Evolutionary conservation across 1,140 invertebrate species (phyloP).

Genomic region (Matsumurasca onukii): DNA sequence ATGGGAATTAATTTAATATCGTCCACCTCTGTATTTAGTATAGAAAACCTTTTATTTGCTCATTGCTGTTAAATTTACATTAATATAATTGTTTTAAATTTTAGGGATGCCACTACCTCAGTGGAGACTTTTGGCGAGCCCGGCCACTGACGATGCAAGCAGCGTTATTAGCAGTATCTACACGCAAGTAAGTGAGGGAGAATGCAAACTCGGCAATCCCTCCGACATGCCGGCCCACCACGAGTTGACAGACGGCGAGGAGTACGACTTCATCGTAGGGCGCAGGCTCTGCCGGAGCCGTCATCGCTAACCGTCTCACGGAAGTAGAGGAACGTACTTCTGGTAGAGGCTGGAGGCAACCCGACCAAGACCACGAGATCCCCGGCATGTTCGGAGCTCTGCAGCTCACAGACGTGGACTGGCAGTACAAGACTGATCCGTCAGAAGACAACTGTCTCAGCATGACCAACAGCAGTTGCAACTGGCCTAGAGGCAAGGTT

Average conservation of each 20-base stretch:
- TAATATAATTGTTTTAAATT: too few species aligned
- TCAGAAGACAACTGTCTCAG: conserved; percentile 60
- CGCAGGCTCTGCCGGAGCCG: conserved; percentile 57
- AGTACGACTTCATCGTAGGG: conserved; percentile 48
- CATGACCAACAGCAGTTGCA: conserved; percentile 53
- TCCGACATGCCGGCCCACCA: background rate
- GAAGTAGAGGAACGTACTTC: conserved; percentile 52
- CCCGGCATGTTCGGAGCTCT: conserved; percentile 53
- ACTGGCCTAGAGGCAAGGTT: conserved; percentile 59
- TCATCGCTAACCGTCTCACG: conserved; percentile 58
- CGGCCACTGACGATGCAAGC: background rate
- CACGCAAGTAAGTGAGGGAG: background rate
- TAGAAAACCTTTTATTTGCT: too few species aligned
- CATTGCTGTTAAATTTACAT: too few species aligned
- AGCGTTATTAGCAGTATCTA: background rate
- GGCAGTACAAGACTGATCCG: conserved; percentile 65
- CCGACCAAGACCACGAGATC: conserved; percentile 67
- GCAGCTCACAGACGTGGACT: conserved; percentile 59
- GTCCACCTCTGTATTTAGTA: too few species aligned
- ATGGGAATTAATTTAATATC: too few species aligned
- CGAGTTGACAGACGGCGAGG: background rate
- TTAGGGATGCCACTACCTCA: too few species aligned
- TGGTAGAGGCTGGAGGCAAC: conserved; percentile 63
- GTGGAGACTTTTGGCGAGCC: background rate
- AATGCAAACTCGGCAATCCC: background rate